Conservation (phyloP, 2,888 invertebrate species). For the Neoaliturus tenellus region DNA sequence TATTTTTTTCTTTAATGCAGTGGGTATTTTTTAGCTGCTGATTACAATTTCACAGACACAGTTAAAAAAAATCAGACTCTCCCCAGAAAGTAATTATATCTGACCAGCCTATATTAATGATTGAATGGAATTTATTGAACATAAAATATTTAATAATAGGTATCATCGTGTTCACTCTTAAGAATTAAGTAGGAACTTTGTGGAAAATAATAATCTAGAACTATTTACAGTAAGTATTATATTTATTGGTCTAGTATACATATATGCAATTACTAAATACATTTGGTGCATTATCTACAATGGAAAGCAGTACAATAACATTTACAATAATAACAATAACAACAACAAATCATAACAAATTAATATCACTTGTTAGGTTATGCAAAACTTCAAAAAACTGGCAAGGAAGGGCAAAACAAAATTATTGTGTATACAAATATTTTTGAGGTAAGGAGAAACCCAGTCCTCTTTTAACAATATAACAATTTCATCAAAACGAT, state of each 20-base stretch:
- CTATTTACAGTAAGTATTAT: conserved; percentile 25
- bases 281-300: conserved; percentile 32
- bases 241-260: conserved; percentile 43
- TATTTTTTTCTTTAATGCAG: no score
- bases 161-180: no score
- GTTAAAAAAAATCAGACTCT: no score
- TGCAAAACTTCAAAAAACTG: neutral
- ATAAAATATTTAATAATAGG: no score
- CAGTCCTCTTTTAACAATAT: neutral
- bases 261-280: conserved; percentile 32
- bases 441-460: neutral
- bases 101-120: no score
- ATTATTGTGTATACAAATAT: neutral
- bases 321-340: conserved; percentile 14
- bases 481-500: neutral
- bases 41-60: no score
- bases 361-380: neutral
- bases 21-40: no score
- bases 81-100: no score
- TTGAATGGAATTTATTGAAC: no score
- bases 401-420: neutral
- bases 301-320: neutral
- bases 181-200: no score
- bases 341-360: neutral
- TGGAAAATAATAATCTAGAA: no score